phyloP scores from a whole-genome alignment of 2,888 invertebrate species.

The Tachina grossa region DNA sequence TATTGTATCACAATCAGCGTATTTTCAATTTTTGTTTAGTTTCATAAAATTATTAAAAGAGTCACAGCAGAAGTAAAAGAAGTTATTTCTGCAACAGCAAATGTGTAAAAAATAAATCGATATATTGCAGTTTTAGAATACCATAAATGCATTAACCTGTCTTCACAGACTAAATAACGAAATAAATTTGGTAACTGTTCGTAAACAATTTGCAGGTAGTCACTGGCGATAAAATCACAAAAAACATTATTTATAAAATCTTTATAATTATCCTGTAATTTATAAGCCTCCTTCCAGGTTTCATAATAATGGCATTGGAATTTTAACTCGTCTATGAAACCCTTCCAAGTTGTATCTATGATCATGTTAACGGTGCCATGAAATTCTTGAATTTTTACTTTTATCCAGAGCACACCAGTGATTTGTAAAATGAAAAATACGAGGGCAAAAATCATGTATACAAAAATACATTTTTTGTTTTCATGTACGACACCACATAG shows the following conservation, averaged over 20 bases:
- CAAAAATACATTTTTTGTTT: slow-evolving; percentile 13
- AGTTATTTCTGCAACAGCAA: not conserved
- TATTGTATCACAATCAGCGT: no score
- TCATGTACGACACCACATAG: not conserved
- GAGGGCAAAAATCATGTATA: not conserved
- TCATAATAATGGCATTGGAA: not conserved
- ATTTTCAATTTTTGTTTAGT: not conserved
- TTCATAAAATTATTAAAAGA: not conserved
- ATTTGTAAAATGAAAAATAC: slow-evolving; percentile 5
- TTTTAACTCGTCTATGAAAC: slow-evolving; percentile 1
- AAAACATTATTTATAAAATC: not conserved
- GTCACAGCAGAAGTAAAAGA: not conserved
- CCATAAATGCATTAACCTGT: slow-evolving; percentile 7
- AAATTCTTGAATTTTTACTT: not conserved
- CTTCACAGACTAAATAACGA: slow-evolving; percentile 7
- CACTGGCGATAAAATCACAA: slow-evolving; percentile 27
- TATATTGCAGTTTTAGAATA: slow-evolving; percentile 6
- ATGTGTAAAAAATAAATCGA: not conserved
- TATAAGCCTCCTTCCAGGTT: not conserved
- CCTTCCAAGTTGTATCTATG: not conserved
- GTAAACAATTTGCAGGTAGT: slow-evolving; percentile 24
- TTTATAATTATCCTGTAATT: not conserved
- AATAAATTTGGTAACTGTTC: not conserved
- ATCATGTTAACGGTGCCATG: not conserved
- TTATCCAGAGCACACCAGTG: not conserved